Evolutionary conservation across 2,797 vertebrate genomes (phyloP).

Genomic region (Limnodromus scolopaceus): DNA sequence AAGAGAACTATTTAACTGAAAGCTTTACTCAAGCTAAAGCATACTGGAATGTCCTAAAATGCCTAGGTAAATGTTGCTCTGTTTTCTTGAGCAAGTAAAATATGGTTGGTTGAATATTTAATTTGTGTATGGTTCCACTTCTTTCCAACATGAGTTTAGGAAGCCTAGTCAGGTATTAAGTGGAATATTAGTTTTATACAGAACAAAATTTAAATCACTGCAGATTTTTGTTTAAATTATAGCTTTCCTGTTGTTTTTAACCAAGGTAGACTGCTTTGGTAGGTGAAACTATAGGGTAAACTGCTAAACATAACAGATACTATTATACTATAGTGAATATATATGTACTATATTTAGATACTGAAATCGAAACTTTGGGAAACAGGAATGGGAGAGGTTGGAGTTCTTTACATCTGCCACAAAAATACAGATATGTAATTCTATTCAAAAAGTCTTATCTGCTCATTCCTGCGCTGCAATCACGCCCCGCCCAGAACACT

Average conservation of each 20-base stretch:
- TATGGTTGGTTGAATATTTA: background rate
- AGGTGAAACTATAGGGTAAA: background rate
- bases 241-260: background rate
- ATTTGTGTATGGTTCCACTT: accelerated
- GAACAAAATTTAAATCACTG: background rate
- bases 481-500: background rate
- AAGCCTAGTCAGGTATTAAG: background rate
- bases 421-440: background rate
- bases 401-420: background rate
- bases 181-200: background rate
- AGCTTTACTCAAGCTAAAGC: background rate
- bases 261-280: background rate
- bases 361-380: background rate
- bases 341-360: too few relatives aligned
- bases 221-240: background rate
- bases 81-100: background rate
- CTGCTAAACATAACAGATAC: background rate
- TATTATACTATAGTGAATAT: too few relatives aligned
- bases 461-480: background rate
- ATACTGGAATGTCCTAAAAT: background rate
- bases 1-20: background rate
- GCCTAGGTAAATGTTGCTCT: background rate
- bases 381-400: background rate
- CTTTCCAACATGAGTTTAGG: background rate
- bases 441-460: background rate